A percentile compares a stretch with the other conserved stretches of the same genome.
Evolutionary conservation across 2,888 invertebrate genomes (phyloP).

Genomic region (Drosophila melanosoma): DNA sequence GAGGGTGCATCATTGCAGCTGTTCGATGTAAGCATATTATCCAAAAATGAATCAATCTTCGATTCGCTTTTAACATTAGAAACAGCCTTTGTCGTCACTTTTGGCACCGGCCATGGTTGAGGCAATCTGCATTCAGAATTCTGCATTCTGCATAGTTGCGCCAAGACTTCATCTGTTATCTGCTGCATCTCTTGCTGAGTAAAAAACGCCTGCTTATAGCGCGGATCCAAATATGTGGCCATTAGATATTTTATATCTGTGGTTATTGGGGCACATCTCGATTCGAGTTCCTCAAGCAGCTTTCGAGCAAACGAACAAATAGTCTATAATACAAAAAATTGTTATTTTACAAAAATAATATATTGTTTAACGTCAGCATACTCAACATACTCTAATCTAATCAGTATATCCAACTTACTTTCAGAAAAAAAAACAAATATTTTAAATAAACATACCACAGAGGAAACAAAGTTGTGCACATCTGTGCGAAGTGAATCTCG

Average conservation of each 20-base stretch:
- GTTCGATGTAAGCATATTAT: conserved; percentile 54
- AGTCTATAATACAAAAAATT: conserved; percentile 29
- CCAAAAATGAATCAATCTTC: conserved; percentile 61
- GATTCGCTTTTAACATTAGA: conserved; percentile 49
- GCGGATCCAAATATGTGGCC: conserved; percentile 66
- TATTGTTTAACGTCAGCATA: too few relatives aligned
- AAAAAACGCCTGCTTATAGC: conserved; percentile 64
- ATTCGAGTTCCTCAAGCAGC: conserved; percentile 57
- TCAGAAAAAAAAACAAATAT: neutral
- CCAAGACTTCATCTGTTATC: conserved; percentile 55
- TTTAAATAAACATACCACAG: conserved; percentile 42
- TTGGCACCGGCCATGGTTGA: conserved; percentile 27
- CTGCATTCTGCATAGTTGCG: conserved; percentile 23
- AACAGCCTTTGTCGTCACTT: conserved; percentile 33
- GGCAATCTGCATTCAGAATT: neutral
- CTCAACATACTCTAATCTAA: too few relatives aligned
- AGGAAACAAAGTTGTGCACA: conserved; percentile 61
- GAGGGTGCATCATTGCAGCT: conserved; percentile 13
- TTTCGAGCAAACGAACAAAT: conserved; percentile 61
- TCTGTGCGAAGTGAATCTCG: conserved; percentile 59
- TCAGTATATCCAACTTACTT: too few relatives aligned
- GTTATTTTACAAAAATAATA: neutral
- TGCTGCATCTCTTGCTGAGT: conserved; percentile 57
- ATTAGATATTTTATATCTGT: conserved; percentile 57
- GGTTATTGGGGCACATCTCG: conserved; percentile 40